Percentiles rank a stretch among this genome's conserved stretches.
Conservation (phyloP, 2,888 invertebrate species). For the Protula sp. region DNA sequence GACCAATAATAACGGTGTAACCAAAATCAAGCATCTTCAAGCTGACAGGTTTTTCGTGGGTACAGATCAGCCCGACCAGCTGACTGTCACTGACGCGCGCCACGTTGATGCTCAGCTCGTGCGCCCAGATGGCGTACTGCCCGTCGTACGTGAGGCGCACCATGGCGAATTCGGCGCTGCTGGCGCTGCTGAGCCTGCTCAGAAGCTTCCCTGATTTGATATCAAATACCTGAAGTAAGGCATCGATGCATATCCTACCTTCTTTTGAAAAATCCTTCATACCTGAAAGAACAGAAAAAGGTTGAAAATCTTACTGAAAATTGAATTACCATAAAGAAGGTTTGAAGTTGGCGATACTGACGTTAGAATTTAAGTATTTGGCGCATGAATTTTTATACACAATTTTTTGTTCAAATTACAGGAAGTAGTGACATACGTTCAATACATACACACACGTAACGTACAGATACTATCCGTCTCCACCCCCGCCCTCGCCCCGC, state of each 20-base stretch:
- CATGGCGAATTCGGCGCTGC: neutral
- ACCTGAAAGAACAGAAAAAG: no score
- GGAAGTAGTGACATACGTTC: no score
- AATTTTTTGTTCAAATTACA: no score
- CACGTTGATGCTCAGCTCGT: constrained; percentile 16
- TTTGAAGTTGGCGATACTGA: no score
- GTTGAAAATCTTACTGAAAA: no score
- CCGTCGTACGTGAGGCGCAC: constrained; percentile 24
- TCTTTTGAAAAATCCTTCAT: constrained; percentile 23
- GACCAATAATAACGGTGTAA: constrained; percentile 22
- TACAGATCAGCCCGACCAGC: constrained; percentile 17
- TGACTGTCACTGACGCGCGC: constrained; percentile 11
- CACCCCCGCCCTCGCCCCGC: no score
- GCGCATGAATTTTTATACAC: no score
- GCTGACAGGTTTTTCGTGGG: constrained; percentile 21
- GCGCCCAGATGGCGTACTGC: constrained; percentile 21
- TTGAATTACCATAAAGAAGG: no score
- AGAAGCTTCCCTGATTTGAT: constrained; percentile 10
- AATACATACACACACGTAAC: no score
- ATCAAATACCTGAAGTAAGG: constrained; percentile 21
- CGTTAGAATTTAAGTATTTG: no score
- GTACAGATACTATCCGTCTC: no score
- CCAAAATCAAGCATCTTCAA: constrained; percentile 19
- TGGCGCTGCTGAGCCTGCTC: neutral
- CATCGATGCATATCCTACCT: constrained; percentile 21